These are phyloP conservation scores for Euura lappo DNA, from an alignment of 1,140 invertebrate genomes.

Conservation along the genomic window DNA sequence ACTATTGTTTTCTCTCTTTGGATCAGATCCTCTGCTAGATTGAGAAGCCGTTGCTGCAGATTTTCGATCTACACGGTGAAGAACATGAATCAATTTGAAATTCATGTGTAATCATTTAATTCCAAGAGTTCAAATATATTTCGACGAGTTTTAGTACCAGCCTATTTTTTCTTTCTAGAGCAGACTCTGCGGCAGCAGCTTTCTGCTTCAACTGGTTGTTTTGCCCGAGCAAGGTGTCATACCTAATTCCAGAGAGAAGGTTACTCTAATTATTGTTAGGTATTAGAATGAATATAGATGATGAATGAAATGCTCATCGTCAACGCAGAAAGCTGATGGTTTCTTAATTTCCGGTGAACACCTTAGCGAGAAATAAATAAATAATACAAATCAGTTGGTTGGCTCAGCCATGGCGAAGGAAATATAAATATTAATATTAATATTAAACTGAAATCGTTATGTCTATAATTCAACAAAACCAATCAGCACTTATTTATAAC, in stretches of 20 bases:
- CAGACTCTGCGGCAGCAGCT: constrained; percentile 18
- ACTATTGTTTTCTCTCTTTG: constrained; percentile 25
- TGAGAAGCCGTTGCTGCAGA: constrained; percentile 31
- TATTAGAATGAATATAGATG: no score
- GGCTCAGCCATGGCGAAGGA: no score
- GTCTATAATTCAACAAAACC: background rate
- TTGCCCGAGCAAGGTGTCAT: constrained; percentile 36
- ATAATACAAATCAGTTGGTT: no score
- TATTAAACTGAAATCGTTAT: no score
- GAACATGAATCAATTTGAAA: background rate
- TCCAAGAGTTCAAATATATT: background rate
- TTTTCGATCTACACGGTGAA: constrained; percentile 25
- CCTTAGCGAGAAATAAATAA: no score
- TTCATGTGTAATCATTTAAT: no score
- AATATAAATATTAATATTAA: no score
- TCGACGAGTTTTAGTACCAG: constrained; percentile 23
- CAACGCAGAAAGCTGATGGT: no score
- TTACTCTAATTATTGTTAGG: background rate
- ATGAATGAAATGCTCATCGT: no score
- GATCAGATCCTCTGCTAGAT: constrained; percentile 26
- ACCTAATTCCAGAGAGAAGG: constrained; percentile 25
- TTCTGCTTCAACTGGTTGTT: constrained; percentile 34
- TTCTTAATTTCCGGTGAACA: no score
- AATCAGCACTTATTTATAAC: background rate
- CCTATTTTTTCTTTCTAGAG: constrained; percentile 26